phyloP scores from a whole-genome alignment of 2,888 invertebrate species.

The Ecdyonurus torrentis region DNA sequence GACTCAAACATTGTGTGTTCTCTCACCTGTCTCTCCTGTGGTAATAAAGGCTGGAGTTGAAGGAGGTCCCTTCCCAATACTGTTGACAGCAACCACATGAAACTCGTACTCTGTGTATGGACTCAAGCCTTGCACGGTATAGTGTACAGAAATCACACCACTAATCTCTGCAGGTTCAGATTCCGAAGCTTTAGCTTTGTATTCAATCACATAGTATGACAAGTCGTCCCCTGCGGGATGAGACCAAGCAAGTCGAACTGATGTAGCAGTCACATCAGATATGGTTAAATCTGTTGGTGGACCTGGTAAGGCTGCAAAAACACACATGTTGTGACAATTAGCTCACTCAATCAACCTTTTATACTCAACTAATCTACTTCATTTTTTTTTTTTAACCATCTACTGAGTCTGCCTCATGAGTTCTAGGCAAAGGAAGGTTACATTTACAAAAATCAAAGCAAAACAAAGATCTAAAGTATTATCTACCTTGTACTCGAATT shows the following conservation, averaged over 20 bases:
- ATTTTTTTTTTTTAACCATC: no score
- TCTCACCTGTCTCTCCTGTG: slow-evolving; percentile 91
- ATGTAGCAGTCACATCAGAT: slow-evolving; percentile 86
- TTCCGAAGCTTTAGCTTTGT: slow-evolving; percentile 87
- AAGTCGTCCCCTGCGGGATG: slow-evolving; percentile 67
- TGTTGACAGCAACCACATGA: slow-evolving; percentile 88
- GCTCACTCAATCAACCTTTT: no score
- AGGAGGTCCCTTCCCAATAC: slow-evolving; percentile 80
- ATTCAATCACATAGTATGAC: slow-evolving; percentile 89
- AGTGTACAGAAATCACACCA: slow-evolving; percentile 83
- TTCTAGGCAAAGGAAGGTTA: no score
- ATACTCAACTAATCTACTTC: no score
- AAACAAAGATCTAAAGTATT: no score
- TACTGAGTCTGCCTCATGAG: no score
- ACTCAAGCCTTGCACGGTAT: slow-evolving; percentile 73
- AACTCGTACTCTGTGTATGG: slow-evolving; percentile 95
- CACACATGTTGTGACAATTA: no score
- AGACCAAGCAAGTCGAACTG: slow-evolving; percentile 85
- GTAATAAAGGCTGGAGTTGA: slow-evolving; percentile 80
- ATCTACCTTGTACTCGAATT: slow-evolving; percentile 91
- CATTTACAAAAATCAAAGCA: no score
- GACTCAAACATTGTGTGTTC: no score
- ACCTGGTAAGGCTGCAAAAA: slow-evolving; percentile 61
- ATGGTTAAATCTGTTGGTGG: slow-evolving; percentile 79
- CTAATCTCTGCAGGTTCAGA: slow-evolving; percentile 85